A percentile compares a stretch with the other conserved stretches of the same genome.
Conservation (phyloP, 2,113 vertebrate genomes). For the Bostrychus sinensis region DNA sequence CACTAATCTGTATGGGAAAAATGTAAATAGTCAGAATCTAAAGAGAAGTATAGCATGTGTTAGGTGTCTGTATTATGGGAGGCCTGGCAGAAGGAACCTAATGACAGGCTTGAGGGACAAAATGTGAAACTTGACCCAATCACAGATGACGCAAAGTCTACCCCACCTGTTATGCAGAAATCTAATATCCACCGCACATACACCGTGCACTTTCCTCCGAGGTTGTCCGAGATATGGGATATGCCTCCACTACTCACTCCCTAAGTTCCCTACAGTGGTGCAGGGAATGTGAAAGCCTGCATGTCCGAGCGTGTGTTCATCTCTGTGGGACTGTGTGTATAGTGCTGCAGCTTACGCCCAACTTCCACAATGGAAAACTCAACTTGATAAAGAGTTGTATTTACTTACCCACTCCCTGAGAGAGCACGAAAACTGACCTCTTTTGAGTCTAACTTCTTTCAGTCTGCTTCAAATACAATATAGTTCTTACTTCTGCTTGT, state of each 20-base stretch:
- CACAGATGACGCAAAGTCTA: conserved; percentile 60
- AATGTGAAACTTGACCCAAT: conserved; percentile 58
- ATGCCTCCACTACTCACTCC: conserved; percentile 29
- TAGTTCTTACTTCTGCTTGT: neutral
- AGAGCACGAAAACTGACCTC: neutral
- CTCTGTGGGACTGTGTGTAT: conserved; percentile 15
- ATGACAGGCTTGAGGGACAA: conserved; percentile 54
- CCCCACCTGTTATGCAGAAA: conserved; percentile 77
- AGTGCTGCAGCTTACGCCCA: conserved; percentile 21
- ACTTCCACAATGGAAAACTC: conserved; percentile 32
- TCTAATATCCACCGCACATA: conserved; percentile 48
- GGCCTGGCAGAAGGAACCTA: conserved; percentile 17
- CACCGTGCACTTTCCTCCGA: conserved; percentile 10
- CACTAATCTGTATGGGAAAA: neutral
- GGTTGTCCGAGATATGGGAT: conserved; percentile 35
- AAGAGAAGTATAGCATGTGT: neutral
- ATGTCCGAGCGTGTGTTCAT: conserved; percentile 15
- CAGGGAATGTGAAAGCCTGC: conserved; percentile 6
- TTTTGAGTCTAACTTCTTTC: conserved; percentile 8
- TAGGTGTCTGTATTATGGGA: neutral
- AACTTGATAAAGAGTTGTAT: conserved; percentile 30
- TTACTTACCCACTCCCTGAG: conserved; percentile 47
- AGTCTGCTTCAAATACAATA: neutral
- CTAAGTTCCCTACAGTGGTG: conserved; percentile 12
- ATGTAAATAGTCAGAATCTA: neutral